Evolutionary conservation across 2,113 vertebrate genomes (phyloP).

Genomic region (Narcine bancroftii): DNA sequence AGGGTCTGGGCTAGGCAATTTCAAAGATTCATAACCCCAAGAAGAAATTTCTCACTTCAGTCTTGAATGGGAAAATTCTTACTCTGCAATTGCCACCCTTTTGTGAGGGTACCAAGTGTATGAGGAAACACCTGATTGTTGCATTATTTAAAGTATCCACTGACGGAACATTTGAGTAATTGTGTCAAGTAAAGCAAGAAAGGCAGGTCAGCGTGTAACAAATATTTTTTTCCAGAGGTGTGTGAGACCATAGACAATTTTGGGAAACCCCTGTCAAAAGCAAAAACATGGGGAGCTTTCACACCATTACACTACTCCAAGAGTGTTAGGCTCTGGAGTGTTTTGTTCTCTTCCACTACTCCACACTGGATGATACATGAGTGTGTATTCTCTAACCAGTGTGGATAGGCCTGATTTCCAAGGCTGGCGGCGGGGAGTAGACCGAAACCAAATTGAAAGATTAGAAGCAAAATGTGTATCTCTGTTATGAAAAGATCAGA

Average conservation of each 20-base stretch:
- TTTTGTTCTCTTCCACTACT: not conserved
- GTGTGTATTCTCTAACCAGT: not conserved
- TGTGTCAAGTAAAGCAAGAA: too few relatives aligned
- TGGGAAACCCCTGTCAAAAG: not conserved
- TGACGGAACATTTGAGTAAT: too few relatives aligned
- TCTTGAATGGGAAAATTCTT: too few relatives aligned
- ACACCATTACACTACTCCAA: not conserved
- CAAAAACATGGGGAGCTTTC: not conserved
- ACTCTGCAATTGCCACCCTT: too few relatives aligned
- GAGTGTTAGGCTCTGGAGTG: not conserved
- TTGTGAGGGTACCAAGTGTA: too few relatives aligned
- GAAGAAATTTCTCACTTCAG: too few relatives aligned
- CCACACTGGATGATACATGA: not conserved
- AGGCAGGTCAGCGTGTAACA: too few relatives aligned
- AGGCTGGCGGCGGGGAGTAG: not conserved
- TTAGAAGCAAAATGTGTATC: not conserved
- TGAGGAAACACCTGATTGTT: too few relatives aligned
- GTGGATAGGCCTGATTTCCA: not conserved
- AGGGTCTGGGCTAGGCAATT: too few relatives aligned
- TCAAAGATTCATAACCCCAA: too few relatives aligned
- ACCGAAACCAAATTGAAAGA: not conserved
- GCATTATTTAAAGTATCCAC: too few relatives aligned
- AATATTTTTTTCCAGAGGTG: not conserved
- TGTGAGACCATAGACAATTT: too few relatives aligned
- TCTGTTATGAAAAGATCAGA: constrained; percentile 6